These are phyloP conservation scores for Periplaneta americana DNA, from an alignment of 1,140 invertebrate genomes.

Conservation along the genomic window DNA sequence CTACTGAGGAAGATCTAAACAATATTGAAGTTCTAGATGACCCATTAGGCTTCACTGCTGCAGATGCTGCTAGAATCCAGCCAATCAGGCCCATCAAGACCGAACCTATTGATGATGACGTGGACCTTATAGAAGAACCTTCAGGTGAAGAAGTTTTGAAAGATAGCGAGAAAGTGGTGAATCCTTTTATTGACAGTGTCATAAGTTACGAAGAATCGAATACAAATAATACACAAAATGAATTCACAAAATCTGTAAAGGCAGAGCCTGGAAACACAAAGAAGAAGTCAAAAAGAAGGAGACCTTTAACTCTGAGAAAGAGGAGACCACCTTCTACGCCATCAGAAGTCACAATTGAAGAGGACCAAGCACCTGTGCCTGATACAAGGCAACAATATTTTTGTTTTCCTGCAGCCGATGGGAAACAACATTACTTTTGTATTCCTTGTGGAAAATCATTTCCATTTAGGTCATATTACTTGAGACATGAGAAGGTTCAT, in stretches of 20 bases:
- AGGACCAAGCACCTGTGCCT: background rate
- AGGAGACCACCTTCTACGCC: background rate
- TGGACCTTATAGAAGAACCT: background rate
- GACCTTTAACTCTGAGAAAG: background rate
- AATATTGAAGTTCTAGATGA: background rate
- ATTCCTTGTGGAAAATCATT: background rate
- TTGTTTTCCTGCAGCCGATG: background rate
- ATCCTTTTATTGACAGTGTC: background rate
- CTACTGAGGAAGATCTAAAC: background rate
- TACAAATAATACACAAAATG: background rate
- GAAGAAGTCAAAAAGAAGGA: background rate
- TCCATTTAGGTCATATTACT: background rate
- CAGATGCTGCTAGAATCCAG: background rate
- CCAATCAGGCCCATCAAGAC: background rate
- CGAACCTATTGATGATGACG: background rate
- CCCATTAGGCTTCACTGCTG: background rate
- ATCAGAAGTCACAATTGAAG: background rate
- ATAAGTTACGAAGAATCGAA: background rate
- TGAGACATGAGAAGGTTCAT: slow-evolving; percentile 3
- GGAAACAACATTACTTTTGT: background rate
- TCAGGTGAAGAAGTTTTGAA: background rate
- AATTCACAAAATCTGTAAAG: background rate
- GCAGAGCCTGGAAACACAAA: background rate
- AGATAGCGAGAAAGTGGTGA: background rate
- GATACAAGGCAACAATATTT: background rate